Conservation (phyloP, 1,140 invertebrate species). For the Ceratoteleas bidentatus region DNA sequence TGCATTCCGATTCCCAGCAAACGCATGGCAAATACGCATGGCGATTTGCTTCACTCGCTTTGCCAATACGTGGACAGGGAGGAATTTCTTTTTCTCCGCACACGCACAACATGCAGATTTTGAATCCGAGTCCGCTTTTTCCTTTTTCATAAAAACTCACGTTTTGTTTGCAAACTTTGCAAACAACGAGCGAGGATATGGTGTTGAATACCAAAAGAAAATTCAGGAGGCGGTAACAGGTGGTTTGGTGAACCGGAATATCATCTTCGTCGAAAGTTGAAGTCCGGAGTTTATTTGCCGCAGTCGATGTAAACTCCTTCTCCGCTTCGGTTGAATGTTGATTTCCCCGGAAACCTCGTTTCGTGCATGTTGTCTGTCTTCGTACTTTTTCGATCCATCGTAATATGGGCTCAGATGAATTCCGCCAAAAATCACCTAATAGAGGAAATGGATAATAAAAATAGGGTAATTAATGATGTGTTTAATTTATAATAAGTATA, state of each 20-base stretch:
- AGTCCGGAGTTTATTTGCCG: conserved; percentile 19
- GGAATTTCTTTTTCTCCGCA: conserved; percentile 8
- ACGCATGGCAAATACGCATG: neutral
- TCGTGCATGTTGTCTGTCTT: neutral
- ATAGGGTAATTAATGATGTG: too few relatives aligned
- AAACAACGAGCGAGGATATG: neutral
- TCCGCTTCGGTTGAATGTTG: neutral
- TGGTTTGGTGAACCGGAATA: conserved; percentile 8
- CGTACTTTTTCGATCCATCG: neutral
- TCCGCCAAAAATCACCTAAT: too few relatives aligned
- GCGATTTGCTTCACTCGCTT: conserved; percentile 4
- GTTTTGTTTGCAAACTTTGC: neutral
- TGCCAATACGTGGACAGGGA: neutral
- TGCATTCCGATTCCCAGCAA: conserved; percentile 1
- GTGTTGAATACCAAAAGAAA: neutral
- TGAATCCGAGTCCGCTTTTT: conserved; percentile 8
- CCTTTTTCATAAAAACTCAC: neutral
- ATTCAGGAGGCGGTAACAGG: conserved; percentile 5
- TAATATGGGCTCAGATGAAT: too few relatives aligned
- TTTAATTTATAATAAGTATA: too few relatives aligned
- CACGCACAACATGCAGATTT: conserved; percentile 11
- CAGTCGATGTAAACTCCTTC: conserved; percentile 6
- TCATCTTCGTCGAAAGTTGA: conserved; percentile 17
- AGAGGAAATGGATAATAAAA: too few relatives aligned
- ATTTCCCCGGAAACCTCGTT: neutral